phyloP scores from a whole-genome alignment of 2,888 invertebrate genomes.

The Lasioglossum lativentre region DNA sequence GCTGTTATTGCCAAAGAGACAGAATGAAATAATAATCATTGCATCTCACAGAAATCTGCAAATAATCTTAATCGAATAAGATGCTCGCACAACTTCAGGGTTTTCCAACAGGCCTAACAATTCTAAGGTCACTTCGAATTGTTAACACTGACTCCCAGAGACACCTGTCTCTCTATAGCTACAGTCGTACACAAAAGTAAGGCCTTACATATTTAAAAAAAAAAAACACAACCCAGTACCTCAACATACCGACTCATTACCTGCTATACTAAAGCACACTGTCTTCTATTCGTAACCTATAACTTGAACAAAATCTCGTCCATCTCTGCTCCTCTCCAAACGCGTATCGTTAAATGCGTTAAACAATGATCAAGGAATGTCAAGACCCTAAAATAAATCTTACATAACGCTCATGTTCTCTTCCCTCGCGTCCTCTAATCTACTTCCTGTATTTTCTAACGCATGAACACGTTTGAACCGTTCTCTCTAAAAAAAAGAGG shows the following conservation, averaged over 20 bases:
- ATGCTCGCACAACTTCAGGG: not conserved
- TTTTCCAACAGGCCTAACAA: not conserved
- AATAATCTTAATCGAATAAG: not conserved
- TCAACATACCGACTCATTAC: not conserved
- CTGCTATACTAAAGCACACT: not conserved
- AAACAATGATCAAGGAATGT: slow-evolving; percentile 64
- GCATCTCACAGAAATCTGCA: not conserved
- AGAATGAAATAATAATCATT: not conserved
- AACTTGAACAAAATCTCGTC: not conserved
- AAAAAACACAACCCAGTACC: not conserved
- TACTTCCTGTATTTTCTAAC: slow-evolving; percentile 3
- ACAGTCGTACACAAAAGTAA: not conserved
- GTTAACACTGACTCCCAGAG: not conserved
- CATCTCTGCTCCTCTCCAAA: not conserved
- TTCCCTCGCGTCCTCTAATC: not conserved
- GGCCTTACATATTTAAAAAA: not conserved
- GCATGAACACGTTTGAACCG: slow-evolving; percentile 52
- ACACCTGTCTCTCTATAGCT: not conserved
- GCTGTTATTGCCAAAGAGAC: slow-evolving; percentile 5
- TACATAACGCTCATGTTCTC: slow-evolving; percentile 6
- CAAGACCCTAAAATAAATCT: slow-evolving; percentile 23
- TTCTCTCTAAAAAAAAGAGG: slow-evolving; percentile 27
- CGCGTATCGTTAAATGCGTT: slow-evolving; percentile 53
- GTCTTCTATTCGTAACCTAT: not conserved
- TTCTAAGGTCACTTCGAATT: not conserved